A percentile compares a stretch with the other conserved stretches of the same genome.
Evolutionary conservation across 1,140 invertebrate genomes (phyloP).

Genomic region (Pseudomyrmex pallidus): DNA sequence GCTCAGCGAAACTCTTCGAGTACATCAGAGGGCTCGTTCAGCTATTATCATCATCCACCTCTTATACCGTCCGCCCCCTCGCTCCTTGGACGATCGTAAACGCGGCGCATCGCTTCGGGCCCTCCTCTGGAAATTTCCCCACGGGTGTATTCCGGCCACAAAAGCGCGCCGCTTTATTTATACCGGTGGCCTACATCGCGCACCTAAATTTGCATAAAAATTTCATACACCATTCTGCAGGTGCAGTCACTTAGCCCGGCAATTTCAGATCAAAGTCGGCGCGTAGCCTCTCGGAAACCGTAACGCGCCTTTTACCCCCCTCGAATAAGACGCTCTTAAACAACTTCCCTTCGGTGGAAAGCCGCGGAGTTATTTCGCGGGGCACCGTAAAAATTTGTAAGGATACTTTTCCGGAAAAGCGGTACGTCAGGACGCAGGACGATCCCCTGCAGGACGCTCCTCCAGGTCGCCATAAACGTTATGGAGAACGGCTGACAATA

Average conservation of each 20-base stretch:
- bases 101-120: slow-evolving; percentile 30
- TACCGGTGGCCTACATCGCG: slow-evolving; percentile 49
- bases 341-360: slow-evolving; percentile 27
- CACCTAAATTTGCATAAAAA: slow-evolving; percentile 58
- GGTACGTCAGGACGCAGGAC: slow-evolving; percentile 50
- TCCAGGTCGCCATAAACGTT: slow-evolving; percentile 62
- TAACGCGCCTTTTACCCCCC: slow-evolving; percentile 53
- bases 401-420: slow-evolving; percentile 58
- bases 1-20: slow-evolving; percentile 16
- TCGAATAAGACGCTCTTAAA: slow-evolving; percentile 53
- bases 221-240: slow-evolving; percentile 53
- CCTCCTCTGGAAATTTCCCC: slow-evolving; percentile 9
- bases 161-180: slow-evolving; percentile 53
- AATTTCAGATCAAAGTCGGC: slow-evolving; percentile 62
- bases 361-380: slow-evolving; percentile 59
- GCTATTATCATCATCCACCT: slow-evolving; percentile 46
- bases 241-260: slow-evolving; percentile 65
- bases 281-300: slow-evolving; percentile 24
- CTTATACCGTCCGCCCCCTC: slow-evolving; percentile 1
- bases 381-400: slow-evolving; percentile 69
- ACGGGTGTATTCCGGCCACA: slow-evolving; percentile 31
- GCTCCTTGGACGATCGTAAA: slow-evolving; percentile 43
- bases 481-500: slow-evolving; percentile 66
- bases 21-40: slow-evolving; percentile 22
- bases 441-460: slow-evolving; percentile 45